Conservation (phyloP, 2,113 vertebrate genomes). For the Anguilla japonica region DNA sequence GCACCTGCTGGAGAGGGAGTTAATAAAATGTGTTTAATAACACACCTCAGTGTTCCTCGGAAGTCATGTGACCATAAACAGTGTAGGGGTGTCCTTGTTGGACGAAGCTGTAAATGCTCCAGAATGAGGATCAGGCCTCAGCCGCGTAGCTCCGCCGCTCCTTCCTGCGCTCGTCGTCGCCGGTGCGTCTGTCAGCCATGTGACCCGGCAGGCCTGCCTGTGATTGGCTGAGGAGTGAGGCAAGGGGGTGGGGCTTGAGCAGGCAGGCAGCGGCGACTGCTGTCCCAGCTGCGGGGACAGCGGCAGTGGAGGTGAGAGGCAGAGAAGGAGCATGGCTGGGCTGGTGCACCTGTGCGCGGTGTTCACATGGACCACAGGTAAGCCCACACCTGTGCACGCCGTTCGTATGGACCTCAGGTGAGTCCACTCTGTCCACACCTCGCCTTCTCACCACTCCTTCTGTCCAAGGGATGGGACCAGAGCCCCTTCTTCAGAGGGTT, state of each 20-base stretch:
- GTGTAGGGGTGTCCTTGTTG: not conserved
- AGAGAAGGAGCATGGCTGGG: not conserved
- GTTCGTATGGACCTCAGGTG: constrained; percentile 53
- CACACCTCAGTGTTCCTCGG: not conserved
- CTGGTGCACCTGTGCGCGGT: not conserved
- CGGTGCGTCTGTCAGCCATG: not conserved
- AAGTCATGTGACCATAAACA: not conserved
- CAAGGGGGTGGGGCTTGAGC: not conserved
- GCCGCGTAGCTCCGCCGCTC: no score
- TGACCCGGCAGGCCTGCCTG: not conserved
- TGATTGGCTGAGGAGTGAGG: not conserved
- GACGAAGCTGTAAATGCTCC: not conserved
- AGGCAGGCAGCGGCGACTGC: not conserved
- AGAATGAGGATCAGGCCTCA: not conserved
- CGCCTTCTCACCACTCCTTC: not conserved
- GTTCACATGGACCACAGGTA: constrained; percentile 41
- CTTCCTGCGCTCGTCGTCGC: not conserved
- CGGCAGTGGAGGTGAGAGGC: not conserved
- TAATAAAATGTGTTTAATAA: not conserved
- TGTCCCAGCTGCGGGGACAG: not conserved
- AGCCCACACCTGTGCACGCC: not conserved
- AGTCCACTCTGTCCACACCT: constrained; percentile 15
- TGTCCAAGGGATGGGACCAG: not conserved
- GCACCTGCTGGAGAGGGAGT: no score
- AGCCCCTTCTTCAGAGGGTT: not conserved